Base-by-base conservation (phyloP, 1,140 invertebrate species). In the Papilio xuthus region DNA sequence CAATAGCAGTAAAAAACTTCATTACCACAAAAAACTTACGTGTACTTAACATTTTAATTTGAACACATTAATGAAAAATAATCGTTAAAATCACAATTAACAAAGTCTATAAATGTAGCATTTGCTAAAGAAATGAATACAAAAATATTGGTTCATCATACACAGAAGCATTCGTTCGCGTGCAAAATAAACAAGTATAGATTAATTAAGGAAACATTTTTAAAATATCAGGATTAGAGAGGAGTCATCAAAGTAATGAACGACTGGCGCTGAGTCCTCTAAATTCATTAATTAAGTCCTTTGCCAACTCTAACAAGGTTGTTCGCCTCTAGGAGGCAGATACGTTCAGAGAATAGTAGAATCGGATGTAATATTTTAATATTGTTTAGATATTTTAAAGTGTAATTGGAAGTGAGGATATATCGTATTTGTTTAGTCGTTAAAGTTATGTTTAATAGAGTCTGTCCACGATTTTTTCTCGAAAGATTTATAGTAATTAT, bases 1-100 rank as follows among this genome's bases (percentile, higher is more conserved):
- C 90, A 91, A 78, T 23, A 18, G n/a, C 32, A 53, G 9, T 81
- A n/a, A 53, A 18, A 53, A 53, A 18, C 7, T 53, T n/a, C 8
- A 8, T 53, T 47, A 47, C 4, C 2, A 53, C n/a, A 53, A 8
- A n/a, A 15, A 8, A 53, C 47, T 4, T 44, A 44, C 10, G 42
- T n/a, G n/a, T n/a, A n/a, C n/a, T n/a, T n/a, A n/a, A n/a, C n/a
- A n/a, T n/a, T n/a, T n/a, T n/a, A n/a, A 44, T 44, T 44, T 7
- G 4, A 44, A 44, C 10, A 13, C 12, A 13, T 44, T 2, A 13
- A 44, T 44, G n/a, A n/a, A n/a, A n/a, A n/a, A n/a, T n/a, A n/a
- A n/a, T n/a, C n/a, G n/a, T n/a, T n/a, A n/a, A n/a, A n/a, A n/a
- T n/a, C n/a, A n/a, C n/a, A n/a, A n/a, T n/a, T n/a, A n/a, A n/a